These are phyloP conservation scores for Luscinia luscinia DNA, from an alignment of 2,797 vertebrate species.

Conservation along the genomic window DNA sequence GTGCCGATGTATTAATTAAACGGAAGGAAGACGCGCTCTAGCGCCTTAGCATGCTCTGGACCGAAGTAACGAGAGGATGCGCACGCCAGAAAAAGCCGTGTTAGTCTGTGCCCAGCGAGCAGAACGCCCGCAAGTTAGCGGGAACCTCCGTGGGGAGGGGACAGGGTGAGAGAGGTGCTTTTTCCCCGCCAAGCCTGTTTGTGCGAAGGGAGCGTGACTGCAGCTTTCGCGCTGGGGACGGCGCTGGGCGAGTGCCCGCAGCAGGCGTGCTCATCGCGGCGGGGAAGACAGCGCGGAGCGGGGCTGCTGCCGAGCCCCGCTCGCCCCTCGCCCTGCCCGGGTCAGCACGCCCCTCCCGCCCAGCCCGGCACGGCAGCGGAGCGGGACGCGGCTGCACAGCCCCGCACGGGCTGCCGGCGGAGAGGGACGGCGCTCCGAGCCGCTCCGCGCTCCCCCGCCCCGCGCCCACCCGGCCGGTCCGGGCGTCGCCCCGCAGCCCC, in stretches of 20 bases:
- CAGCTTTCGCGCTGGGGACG: conserved; percentile 23
- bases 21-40: background rate
- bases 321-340: background rate
- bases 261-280: background rate
- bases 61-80: background rate
- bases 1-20: background rate
- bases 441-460: background rate
- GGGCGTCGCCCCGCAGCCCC: too few relatives aligned
- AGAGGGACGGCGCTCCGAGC: background rate
- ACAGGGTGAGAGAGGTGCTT: background rate
- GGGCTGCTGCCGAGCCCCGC: background rate
- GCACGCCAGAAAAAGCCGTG: background rate
- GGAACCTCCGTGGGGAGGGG: background rate
- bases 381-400: background rate
- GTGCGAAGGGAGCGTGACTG: background rate
- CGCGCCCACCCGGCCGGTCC: too few relatives aligned
- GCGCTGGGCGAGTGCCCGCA: conserved; percentile 1
- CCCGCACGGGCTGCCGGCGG: too few relatives aligned
- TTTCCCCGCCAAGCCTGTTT: background rate
- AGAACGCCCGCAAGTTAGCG: background rate
- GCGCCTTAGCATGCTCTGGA: background rate
- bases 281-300: background rate
- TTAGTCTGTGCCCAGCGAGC: background rate
- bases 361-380: background rate
- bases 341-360: background rate